These are phyloP conservation scores for Epiperipatus broadwayi DNA, from an alignment of 2,888 invertebrate genomes.

Conservation along the genomic window DNA sequence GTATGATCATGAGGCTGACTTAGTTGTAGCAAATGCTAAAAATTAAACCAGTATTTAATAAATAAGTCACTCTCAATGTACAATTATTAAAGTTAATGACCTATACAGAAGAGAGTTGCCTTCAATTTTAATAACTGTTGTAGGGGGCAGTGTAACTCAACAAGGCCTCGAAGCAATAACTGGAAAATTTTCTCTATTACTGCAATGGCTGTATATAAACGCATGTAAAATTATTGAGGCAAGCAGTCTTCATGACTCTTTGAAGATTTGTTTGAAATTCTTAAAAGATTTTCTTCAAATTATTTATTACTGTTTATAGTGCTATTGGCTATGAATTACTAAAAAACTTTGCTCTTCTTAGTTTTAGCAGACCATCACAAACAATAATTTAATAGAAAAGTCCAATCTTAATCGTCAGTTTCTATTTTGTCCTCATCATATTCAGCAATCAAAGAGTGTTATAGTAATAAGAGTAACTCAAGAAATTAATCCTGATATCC, in stretches of 20 bases:
- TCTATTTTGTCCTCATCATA: conserved; percentile 28
- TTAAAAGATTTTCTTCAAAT: conserved; percentile 18
- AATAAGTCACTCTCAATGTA: conserved; percentile 18
- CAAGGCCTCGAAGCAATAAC: conserved; percentile 30
- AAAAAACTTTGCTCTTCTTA: conserved; percentile 29
- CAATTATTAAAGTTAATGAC: conserved; percentile 20
- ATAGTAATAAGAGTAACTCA: no score
- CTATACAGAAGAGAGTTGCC: conserved; percentile 23
- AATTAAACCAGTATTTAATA: no score
- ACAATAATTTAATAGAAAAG: conserved; percentile 30
- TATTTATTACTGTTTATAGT: conserved; percentile 28
- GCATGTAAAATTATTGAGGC: no score
- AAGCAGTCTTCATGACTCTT: no score
- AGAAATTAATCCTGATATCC: no score
- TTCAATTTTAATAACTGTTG: conserved; percentile 26
- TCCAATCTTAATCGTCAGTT: conserved; percentile 31
- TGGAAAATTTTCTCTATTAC: conserved; percentile 30
- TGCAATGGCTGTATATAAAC: no score
- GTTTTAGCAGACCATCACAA: conserved; percentile 26
- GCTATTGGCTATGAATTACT: conserved; percentile 32
- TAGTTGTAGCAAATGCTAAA: no score
- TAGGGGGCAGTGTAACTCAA: conserved; percentile 30
- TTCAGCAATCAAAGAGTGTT: no score
- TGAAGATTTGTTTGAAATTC: no score
- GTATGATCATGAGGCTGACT: no score